Base-by-base conservation (phyloP, 2,113 vertebrate genomes). In the Stigmatopora argus region DNA sequence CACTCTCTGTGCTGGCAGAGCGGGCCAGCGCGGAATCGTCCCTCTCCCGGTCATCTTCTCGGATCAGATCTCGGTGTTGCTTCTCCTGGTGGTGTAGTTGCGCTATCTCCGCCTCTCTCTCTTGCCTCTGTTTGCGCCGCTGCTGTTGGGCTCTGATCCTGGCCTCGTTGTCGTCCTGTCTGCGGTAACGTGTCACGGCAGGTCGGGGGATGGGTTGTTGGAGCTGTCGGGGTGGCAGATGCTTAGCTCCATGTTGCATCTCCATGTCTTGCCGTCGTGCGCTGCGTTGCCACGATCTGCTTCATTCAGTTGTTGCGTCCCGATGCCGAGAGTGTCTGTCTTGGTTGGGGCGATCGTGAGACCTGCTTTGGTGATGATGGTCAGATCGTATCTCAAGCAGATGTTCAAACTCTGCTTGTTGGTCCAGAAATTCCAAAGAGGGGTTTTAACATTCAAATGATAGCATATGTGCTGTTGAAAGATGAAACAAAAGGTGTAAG, bases 1-100 rank as follows among this genome's bases (percentile, higher is more conserved):
- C 95, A 1, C 95, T 97, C 84, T 97, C 96, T 0, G 96, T 98
- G 87, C 95, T 98, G 18, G 94, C 95, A 0, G 96, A 97, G 38
- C 95, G 92, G 52, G 92, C 94, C 79, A 97, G 87, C 49, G 77
- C 87, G 0, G 82, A 89, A 26, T 85, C 85, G 4, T 85, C 85
- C 14, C 94, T 89, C 70, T 95, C 94, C 0, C 94, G 90, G 17
- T 95, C 94, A 44, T 88, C 87, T 4, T 86, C 83, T 11, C 76
- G 77, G 65, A 59, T 74, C 18, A 56, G 66, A 60, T 83, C 72
- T 14, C 64, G 70, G 52, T 70, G 79, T 51, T 65, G 64, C 17
- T 78, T 75, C 63, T 78, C 79, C 45, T 80, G 75, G 78, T 21
- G 69, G 46, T 35, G 31, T 1, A 66, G 66, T 18, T 87, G 79